Percentiles rank a stretch among this genome's conserved stretches.
Conservation (phyloP, 2,113 vertebrate genomes). For the Indicator indicator region DNA sequence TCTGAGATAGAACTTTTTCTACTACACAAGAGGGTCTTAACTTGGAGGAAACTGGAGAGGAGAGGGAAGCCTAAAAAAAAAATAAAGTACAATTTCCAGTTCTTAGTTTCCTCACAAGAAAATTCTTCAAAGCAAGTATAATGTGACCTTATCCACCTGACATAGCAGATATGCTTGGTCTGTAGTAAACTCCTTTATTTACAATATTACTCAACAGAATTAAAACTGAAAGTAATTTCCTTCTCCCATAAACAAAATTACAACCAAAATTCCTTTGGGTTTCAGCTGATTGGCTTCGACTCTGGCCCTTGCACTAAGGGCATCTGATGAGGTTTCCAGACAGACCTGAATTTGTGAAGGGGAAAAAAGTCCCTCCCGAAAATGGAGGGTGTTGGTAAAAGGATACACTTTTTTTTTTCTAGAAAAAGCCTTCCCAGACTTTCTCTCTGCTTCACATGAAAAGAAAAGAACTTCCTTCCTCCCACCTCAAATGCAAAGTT, state of each 20-base stretch:
- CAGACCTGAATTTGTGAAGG: background rate
- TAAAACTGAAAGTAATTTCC: background rate
- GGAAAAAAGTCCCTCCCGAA: background rate
- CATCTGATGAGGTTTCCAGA: background rate
- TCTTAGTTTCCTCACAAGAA: background rate
- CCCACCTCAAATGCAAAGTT: background rate
- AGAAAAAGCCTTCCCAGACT: background rate
- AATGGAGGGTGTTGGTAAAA: background rate
- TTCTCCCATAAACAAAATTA: background rate
- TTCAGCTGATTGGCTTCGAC: background rate
- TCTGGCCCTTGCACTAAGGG: background rate
- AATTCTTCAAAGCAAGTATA: background rate
- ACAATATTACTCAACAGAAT: background rate
- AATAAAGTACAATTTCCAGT: background rate
- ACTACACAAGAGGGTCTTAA: background rate
- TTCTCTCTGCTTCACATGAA: background rate
- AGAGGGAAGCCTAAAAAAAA: background rate
- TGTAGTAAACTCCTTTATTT: background rate
- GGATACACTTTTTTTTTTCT: fast-evolving
- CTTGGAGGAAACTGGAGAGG: background rate
- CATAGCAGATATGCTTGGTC: fast-evolving
- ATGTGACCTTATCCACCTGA: background rate
- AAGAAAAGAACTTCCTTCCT: background rate
- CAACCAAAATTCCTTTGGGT: background rate
- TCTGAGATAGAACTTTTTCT: background rate